These are phyloP conservation scores for Champsocephalus gunnari DNA, from an alignment of 2,797 vertebrate species.

Conservation along the genomic window DNA sequence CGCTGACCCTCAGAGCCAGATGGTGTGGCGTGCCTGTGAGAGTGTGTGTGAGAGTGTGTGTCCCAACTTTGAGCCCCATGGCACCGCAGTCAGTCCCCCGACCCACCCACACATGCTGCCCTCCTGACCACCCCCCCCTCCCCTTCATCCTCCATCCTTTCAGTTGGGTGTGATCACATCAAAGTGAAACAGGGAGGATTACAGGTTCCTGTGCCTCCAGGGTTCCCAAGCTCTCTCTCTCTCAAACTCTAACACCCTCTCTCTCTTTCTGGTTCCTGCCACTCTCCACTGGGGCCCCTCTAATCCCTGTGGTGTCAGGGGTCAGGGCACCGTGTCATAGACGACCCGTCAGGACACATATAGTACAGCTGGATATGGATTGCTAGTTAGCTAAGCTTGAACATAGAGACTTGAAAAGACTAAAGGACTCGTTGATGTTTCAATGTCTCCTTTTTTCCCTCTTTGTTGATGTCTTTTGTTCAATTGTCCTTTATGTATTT, in stretches of 20 bases:
- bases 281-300: constrained; percentile 45
- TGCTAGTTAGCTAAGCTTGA: constrained; percentile 3
- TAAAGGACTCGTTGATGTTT: background rate
- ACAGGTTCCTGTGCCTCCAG: constrained; percentile 67
- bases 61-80: constrained; percentile 60
- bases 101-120: constrained; percentile 15
- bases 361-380: constrained; percentile 32
- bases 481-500: background rate
- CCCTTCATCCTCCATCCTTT: constrained; percentile 49
- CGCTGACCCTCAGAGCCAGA: constrained; percentile 60
- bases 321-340: constrained; percentile 58
- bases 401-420: constrained; percentile 4
- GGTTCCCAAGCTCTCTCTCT: constrained; percentile 56
- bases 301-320: constrained; percentile 68
- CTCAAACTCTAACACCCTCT: constrained; percentile 46
- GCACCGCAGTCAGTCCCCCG: constrained; percentile 45
- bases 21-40: constrained; percentile 60
- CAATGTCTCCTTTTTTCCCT: no score
- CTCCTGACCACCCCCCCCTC: constrained; percentile 28
- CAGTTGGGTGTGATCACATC: constrained; percentile 70
- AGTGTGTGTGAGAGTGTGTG: constrained; percentile 45
- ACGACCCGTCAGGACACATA: constrained; percentile 43
- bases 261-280: constrained; percentile 33
- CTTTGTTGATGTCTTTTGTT: background rate
- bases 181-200: constrained; percentile 74